Percentiles rank a stretch among this genome's conserved stretches.
Evolutionary conservation across 2,113 vertebrate species (phyloP).

Genomic region (Rhinogobius similis): DNA sequence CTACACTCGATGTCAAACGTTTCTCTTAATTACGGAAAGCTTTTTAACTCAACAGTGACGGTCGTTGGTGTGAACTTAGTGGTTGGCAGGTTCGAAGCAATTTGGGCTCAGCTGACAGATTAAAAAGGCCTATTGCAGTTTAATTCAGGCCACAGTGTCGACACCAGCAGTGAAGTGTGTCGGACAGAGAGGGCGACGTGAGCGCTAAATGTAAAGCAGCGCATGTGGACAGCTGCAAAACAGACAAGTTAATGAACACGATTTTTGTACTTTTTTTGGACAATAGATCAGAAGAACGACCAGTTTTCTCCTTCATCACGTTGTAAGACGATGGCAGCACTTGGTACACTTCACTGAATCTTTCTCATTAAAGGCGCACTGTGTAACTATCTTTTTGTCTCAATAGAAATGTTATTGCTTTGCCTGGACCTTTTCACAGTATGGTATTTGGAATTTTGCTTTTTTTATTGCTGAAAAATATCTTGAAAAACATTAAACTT

Average conservation of each 20-base stretch:
- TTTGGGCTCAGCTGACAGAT: constrained; percentile 11
- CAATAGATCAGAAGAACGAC: background rate
- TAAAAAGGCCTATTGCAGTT: constrained; percentile 10
- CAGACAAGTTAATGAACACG: background rate
- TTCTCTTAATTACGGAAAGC: background rate
- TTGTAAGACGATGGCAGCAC: too few species aligned
- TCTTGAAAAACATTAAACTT: too few species aligned
- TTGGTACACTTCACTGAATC: too few species aligned
- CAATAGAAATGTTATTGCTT: too few species aligned
- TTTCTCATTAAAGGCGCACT: too few species aligned
- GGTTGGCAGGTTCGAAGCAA: constrained; percentile 6
- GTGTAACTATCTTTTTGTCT: too few species aligned
- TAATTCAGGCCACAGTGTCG: constrained; percentile 1
- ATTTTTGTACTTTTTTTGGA: background rate
- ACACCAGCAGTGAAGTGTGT: constrained; percentile 3
- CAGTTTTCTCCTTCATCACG: background rate
- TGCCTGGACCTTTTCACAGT: too few species aligned
- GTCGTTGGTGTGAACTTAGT: background rate
- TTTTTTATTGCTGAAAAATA: too few species aligned
- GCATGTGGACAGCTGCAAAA: background rate
- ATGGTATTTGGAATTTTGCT: too few species aligned
- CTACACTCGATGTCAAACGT: background rate
- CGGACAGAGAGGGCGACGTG: background rate
- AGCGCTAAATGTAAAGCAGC: background rate
- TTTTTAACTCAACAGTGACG: constrained; percentile 9